Conservation (phyloP, 2,888 invertebrate species). For the Ochropleura plecta region DNA sequence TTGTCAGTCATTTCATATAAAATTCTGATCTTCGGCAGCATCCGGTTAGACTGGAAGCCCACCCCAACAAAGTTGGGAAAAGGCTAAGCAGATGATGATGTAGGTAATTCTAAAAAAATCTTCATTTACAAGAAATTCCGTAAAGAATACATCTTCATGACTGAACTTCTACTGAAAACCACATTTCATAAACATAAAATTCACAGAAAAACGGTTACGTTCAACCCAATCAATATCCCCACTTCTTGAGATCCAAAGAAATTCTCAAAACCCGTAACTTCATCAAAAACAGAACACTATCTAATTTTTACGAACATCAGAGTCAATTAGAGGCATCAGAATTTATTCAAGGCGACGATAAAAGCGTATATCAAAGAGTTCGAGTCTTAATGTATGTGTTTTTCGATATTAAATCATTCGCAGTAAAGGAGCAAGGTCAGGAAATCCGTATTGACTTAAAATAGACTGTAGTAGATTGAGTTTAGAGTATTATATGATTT, state of each 20-base stretch:
- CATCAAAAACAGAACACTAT: constrained; percentile 34
- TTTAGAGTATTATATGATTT: constrained; percentile 7
- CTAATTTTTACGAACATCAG: constrained; percentile 56
- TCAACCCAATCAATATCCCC: constrained; percentile 30
- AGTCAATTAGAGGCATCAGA: constrained; percentile 65
- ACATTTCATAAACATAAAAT: constrained; percentile 27
- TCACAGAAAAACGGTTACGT: constrained; percentile 31
- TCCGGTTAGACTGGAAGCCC: no score
- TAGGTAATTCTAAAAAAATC: neutral
- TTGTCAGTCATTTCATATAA: no score
- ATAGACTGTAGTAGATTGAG: constrained; percentile 33
- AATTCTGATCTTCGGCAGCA: no score
- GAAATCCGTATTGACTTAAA: constrained; percentile 66
- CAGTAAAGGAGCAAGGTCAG: constrained; percentile 67
- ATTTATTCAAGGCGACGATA: constrained; percentile 68
- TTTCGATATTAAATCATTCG: constrained; percentile 64
- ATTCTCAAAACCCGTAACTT: constrained; percentile 41
- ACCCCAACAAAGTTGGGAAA: no score
- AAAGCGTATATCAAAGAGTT: constrained; percentile 71
- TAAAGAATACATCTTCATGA: constrained; percentile 1
- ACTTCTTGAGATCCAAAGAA: constrained; percentile 9
- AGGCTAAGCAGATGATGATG: no score
- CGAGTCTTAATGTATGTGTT: constrained; percentile 62
- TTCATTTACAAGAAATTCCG: neutral
- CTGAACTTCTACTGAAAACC: neutral